Base-by-base conservation (phyloP, 1,140 invertebrate species). In the Maconellicoccus hirsutus region DNA sequence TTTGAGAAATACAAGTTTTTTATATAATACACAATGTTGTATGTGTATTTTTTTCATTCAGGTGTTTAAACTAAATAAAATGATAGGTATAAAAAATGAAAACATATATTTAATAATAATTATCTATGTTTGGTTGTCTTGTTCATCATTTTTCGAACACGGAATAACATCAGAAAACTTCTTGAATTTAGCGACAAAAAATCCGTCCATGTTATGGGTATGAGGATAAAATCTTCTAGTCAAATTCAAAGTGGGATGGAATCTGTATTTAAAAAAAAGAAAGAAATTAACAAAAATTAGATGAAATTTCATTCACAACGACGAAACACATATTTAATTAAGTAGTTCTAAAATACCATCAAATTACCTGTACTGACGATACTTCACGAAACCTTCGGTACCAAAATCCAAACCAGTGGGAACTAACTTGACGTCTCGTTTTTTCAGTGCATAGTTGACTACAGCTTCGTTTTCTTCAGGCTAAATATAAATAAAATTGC, bases 381-480 rank as follows among this genome's bases (percentile, higher is more conserved):
- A 98, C 81, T 89, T 95, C 0, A 87, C 87, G 78, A 98, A 98
- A 42, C 97, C 98, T 79, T 97, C 91, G 27, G 88, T 88, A 19
- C 98, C 98, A 85, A 99, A 96, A 79, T 96, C 91, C 59, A 99
- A 80, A 1, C 93, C 94, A 70, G 94, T 96, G 0, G 92, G 86
- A 2, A 98, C 90, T 33, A 99, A 80, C 80, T 98, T 96, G 0
- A 99, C 95, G 78, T 92, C 87, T 70, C 98, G 83, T 77, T 95
- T 96, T 76, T 91, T 96, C 38, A 99, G 80, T 4, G 93, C 96
- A 82, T 95, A 98, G 80, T 99, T 90, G 42, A 99, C 86, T 0
- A 99, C 93, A 81, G 88, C 91, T 83, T 99, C 98, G 83, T 99
- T 99, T 83, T 99, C 98, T 81, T 99, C 97, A 0, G 95, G 91